Evolutionary conservation across 2,888 invertebrate species (phyloP), one percentile per base, ranked within the genome.

Genomic region (Microplitis deprimator): DNA sequence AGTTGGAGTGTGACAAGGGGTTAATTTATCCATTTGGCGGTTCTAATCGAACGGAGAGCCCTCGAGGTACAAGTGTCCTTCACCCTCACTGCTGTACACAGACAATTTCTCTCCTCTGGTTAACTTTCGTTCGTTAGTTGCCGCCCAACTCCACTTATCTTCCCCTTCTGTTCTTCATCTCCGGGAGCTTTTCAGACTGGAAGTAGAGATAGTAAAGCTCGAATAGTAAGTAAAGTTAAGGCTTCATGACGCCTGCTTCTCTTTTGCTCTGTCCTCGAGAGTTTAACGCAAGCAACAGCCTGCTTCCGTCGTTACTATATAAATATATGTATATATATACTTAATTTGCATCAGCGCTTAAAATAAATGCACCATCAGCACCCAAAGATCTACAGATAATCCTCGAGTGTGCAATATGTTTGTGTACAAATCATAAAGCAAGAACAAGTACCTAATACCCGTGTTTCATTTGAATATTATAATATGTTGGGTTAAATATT

Each of bases 21-120:
- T 79, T 82, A 82, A 84, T 84, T 84, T 77, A 84, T 78, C 76
- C 77, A 81, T 82, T 83, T 80, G 77, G 71, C 59, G 71, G 71
- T 64, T 79, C 79, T 79, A 78, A 84, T 82, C 79, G 77, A 68
- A 38, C 70, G 71, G 73, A 81, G 79, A 70, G 77, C 70, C 73
- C 68, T 77, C 50, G 65, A 80, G 75, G 17, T 77, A 80, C 62
- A 70, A 78, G 76, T 79, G 78, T 79, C 75, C 68, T 39, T 62
- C 29, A 72, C 39, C 29, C 65, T 67, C 50, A 50, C 61, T 68
- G 67, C 62, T 13, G 72, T 50, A 59, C 17, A 62, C 69, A 61
- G 65, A 78, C 75, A 50, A 76, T 76, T 76, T 76, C 73, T 74
- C 61, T 40, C 39, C 41, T 13, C 17, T 38, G 50, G 50, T 50